Evolutionary conservation across 2,797 vertebrate species (phyloP), one percentile per base, ranked within the genome.

Genomic region (Echeneis naucrates): DNA sequence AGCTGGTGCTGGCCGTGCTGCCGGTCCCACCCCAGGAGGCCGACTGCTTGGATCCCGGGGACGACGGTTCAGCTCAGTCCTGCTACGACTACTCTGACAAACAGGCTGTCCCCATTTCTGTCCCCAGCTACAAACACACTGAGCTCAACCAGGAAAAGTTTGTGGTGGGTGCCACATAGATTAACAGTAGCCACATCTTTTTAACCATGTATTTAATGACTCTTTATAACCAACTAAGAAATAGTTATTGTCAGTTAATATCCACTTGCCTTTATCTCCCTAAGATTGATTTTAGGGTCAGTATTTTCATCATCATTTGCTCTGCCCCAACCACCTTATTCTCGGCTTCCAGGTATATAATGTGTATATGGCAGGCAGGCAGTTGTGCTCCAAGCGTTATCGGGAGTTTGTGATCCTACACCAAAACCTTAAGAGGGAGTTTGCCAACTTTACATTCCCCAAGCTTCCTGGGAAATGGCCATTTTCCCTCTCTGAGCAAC

Each of bases 1-100:
- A 99, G 89, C 89, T 99, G 76, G 93, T 97, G 33, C 93, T 99
- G 72, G 96, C 97, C 0, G 96, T 99, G 85, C 82, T 99, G 68
- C 98, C 98, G 0, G 97, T 98, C 6, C 97, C 97, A 0, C 97
- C 97, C 2, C 96, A 96, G 37, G 97, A 99, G 91, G 96, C 96
- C 0, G 98, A 99, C 80, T 97, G 94, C 78, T 92, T 98, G 48
- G 98, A 99, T 67, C 97, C 97, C 0, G 94, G 95, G 0, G 98
- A 99, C 2, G 98, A 99, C 26, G 90, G 97, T 3, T 94, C 96
- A 33, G 95, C 96, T 19, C 96, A 97, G 68, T 97, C 96, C 13
- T 98, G 98, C 92, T 98, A 98, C 1, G 98, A 99, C 93, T 99
- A 98, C 94, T 98, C 96, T 0, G 95, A 99, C 89, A 99, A 99